Base-by-base conservation (phyloP, 2,888 invertebrate genomes). In the Automeris io region DNA sequence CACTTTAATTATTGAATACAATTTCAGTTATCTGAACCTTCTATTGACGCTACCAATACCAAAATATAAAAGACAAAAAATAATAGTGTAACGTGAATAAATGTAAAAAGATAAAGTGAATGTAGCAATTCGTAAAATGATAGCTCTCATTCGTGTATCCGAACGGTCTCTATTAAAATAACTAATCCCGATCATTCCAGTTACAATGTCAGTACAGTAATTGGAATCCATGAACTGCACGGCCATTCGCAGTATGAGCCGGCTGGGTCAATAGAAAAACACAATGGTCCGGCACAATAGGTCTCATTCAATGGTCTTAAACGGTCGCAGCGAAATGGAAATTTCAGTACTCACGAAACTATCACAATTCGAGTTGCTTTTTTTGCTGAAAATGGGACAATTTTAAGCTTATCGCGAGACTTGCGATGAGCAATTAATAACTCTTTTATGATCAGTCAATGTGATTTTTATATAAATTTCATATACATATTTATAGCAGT, bases 271-370 rank as follows among this genome's bases (percentile, higher is more conserved):
- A 80, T 80, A 70, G 73, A 77, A 80, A 80, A 81, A 79, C 68
- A 83, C 82, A 83, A 83, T 83, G 55, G 75, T 19, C 44, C 49
- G 40, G 57, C 55, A 83, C 82, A 83, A 83, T 83, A 50, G 72
- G 38, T 47, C 45, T 67, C 62, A 72, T 78, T 77, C 68, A 72
- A 60, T 59, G 72, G 63, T 70, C 77, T 78, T 80, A 81, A 82
- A 79, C 67, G 82, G 53, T 68, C 68, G 54, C 61, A 56, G 68
- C 66, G 63, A 65, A 78, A 82, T 82, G 81, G 82, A 80, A 78
- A 82, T 80, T 82, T 80, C 68, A 77, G 61, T 62, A 70, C 63
- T 57, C 61, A 57, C 56, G 65, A 59, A 70, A 70, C 68, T 75
- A 70, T 72, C 61, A 64, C 54, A 54, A 51, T 49, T 54, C 58